Conservation (phyloP, 1,140 invertebrate genomes). For the Ceratina japonica region DNA sequence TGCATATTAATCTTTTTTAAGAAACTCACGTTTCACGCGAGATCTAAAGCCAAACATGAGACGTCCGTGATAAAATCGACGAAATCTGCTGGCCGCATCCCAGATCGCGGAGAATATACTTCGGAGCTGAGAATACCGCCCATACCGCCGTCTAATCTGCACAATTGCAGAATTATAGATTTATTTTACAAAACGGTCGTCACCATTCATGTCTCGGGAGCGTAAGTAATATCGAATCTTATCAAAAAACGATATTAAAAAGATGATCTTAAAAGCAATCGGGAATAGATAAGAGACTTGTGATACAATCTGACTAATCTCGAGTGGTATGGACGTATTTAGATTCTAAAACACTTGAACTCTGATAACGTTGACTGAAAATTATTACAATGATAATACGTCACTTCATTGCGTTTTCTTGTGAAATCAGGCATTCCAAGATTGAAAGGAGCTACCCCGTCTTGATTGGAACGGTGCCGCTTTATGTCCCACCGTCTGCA, state of each 20-base stretch:
- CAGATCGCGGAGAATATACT: background rate
- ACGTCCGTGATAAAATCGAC: background rate
- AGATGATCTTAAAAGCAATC: background rate
- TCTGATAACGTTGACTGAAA: too few species aligned
- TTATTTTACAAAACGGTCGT: constrained; percentile 35
- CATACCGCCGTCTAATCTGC: constrained; percentile 47
- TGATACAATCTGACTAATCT: background rate
- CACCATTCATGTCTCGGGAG: constrained; percentile 24
- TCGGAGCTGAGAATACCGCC: constrained; percentile 33
- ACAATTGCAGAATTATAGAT: constrained; percentile 48
- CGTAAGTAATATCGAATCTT: constrained; percentile 22
- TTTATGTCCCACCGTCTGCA: background rate
- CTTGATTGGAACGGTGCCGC: constrained; percentile 63
- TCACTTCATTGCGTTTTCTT: too few species aligned
- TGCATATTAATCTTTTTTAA: constrained; percentile 12
- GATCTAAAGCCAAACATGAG: background rate
- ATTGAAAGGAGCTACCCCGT: constrained; percentile 51
- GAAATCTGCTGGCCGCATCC: background rate
- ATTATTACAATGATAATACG: too few species aligned
- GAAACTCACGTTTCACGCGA: constrained; percentile 40
- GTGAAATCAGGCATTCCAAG: constrained; percentile 50
- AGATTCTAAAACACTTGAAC: too few species aligned
- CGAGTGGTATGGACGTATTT: too few species aligned
- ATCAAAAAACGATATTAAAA: background rate
- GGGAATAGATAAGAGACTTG: background rate